Percentiles rank a stretch among this genome's conserved stretches.
These are phyloP conservation scores for Steatornis caripensis DNA, from an alignment of 2,113 vertebrate species.

Conservation along the genomic window DNA sequence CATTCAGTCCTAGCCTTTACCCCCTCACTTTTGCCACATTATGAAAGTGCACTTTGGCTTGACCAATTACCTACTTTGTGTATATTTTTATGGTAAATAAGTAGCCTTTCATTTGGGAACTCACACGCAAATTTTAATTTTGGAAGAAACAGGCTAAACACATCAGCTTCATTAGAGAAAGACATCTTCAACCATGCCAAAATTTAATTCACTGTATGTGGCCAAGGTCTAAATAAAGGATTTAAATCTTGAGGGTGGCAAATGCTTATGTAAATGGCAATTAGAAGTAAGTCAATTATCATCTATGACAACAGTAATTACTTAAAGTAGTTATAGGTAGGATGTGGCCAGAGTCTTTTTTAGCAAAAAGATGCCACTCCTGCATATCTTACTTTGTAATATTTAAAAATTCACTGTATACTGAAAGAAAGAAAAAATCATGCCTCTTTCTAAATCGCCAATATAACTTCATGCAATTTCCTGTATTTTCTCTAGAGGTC, in stretches of 20 bases:
- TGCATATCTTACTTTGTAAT: background rate
- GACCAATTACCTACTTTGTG: background rate
- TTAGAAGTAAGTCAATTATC: background rate
- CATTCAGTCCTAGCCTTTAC: background rate
- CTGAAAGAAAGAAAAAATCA: background rate
- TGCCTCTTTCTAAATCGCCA: background rate
- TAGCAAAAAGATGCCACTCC: background rate
- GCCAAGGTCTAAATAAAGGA: background rate
- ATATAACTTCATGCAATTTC: background rate
- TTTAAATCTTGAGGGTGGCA: background rate
- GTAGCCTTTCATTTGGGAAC: background rate
- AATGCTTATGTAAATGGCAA: background rate
- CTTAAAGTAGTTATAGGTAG: background rate
- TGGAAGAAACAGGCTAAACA: background rate
- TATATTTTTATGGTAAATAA: background rate
- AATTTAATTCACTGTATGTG: background rate
- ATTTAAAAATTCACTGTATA: background rate
- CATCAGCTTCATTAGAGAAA: background rate
- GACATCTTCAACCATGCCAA: background rate
- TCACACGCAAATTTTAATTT: background rate
- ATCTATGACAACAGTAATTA: background rate
- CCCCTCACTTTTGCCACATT: background rate
- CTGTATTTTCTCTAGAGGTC: conserved; percentile 11
- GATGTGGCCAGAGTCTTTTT: background rate
- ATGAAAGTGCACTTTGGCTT: background rate